These are phyloP conservation scores for Graphium colonna DNA, from an alignment of 2,888 invertebrate genomes.

Conservation along the genomic window DNA sequence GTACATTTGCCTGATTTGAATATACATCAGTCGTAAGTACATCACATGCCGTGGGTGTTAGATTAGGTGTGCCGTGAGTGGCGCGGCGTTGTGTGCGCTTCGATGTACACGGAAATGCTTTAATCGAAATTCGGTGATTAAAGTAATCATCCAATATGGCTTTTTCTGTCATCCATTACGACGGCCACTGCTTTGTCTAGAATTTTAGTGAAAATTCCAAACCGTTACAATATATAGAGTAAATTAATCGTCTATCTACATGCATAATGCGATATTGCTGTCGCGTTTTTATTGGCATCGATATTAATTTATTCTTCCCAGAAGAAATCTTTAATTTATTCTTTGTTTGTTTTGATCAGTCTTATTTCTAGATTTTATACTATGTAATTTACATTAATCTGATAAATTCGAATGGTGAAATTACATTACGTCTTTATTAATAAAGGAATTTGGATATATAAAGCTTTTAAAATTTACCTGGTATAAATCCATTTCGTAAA, in stretches of 20 bases:
- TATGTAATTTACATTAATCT: no score
- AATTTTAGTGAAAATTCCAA: neutral
- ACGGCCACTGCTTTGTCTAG: neutral
- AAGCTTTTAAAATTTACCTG: no score
- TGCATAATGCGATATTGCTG: neutral
- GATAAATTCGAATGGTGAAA: no score
- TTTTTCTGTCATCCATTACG: neutral
- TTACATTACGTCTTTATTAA: no score
- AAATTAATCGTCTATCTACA: neutral
- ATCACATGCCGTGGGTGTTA: conserved; percentile 43
- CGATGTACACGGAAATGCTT: conserved; percentile 54
- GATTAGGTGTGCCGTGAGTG: conserved; percentile 50
- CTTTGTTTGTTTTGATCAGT: neutral
- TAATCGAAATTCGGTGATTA: conserved; percentile 40
- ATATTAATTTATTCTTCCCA: neutral
- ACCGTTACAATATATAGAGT: neutral
- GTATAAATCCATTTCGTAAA: no score
- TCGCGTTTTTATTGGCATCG: neutral
- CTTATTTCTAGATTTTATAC: no score
- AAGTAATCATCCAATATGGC: conserved; percentile 29
- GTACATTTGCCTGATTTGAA: neutral
- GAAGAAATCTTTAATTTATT: neutral
- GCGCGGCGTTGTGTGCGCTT: conserved; percentile 32
- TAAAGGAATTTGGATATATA: no score
- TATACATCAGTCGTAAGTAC: neutral